Evolutionary conservation across 2,888 invertebrate species (phyloP).

Genomic region (Oligia strigilis): DNA sequence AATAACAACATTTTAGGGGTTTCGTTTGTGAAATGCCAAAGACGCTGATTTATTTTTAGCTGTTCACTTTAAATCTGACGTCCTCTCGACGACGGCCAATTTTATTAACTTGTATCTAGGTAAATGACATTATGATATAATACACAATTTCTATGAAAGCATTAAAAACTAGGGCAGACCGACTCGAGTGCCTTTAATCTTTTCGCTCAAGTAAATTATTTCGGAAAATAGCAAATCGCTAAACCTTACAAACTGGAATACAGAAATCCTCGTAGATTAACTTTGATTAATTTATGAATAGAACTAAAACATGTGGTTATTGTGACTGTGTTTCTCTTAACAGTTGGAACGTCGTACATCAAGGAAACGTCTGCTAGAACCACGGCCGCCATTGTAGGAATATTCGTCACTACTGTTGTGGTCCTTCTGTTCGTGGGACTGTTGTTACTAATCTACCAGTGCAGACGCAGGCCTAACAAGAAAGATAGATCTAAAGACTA

Average conservation of each 20-base stretch:
- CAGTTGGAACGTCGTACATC: slow-evolving; percentile 95
- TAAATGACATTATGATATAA: slow-evolving; percentile 37
- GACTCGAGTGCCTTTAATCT: slow-evolving; percentile 26
- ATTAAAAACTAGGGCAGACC: slow-evolving; percentile 32
- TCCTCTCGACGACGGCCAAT: slow-evolving; percentile 10
- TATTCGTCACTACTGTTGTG: slow-evolving; percentile 84
- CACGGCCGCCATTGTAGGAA: slow-evolving; percentile 91
- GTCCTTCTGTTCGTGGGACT: slow-evolving; percentile 94
- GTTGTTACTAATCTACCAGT: slow-evolving; percentile 95
- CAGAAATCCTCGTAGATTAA: not conserved
- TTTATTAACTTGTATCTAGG: slow-evolving; percentile 24
- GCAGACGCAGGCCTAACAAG: slow-evolving; percentile 95
- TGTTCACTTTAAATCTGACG: slow-evolving; percentile 22
- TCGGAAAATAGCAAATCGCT: slow-evolving; percentile 6
- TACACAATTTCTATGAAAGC: slow-evolving; percentile 36
- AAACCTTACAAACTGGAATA: slow-evolving; percentile 1
- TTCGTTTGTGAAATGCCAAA: slow-evolving; percentile 6
- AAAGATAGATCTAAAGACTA: slow-evolving; percentile 97
- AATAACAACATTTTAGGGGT: not conserved
- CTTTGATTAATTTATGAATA: slow-evolving; percentile 1
- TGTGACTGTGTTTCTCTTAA: slow-evolving; percentile 46
- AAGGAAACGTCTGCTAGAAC: slow-evolving; percentile 94
- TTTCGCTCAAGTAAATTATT: slow-evolving; percentile 24
- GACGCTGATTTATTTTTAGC: slow-evolving; percentile 19
- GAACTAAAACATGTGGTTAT: not conserved